Conservation (phyloP, 2,888 invertebrate genomes). For the Zeuzera pyrina region DNA sequence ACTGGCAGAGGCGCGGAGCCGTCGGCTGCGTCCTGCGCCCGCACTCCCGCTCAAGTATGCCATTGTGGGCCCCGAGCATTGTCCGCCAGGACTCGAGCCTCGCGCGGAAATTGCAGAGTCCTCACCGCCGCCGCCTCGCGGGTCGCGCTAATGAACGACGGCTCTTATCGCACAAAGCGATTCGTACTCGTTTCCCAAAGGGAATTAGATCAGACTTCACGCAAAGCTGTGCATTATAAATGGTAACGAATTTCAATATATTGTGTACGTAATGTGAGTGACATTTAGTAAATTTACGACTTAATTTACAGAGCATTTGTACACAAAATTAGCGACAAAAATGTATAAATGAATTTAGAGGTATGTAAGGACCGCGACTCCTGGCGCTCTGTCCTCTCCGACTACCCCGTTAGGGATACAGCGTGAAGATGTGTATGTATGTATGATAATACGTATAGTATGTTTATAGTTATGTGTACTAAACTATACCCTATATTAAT, state of each 20-base stretch:
- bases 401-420: too few species aligned
- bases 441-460: too few species aligned
- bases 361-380: too few species aligned
- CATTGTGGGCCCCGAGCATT: slow-evolving; percentile 1
- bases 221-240: slow-evolving; percentile 4
- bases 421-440: too few species aligned
- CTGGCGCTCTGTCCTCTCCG: too few species aligned
- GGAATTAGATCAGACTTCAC: slow-evolving; percentile 30
- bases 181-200: slow-evolving; percentile 31
- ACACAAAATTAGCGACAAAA: too few species aligned
- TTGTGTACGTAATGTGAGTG: too few species aligned
- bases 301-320: too few species aligned
- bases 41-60: slow-evolving; percentile 26
- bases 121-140: slow-evolving; percentile 8
- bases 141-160: slow-evolving; percentile 25
- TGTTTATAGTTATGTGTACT: too few species aligned
- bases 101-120: slow-evolving; percentile 29
- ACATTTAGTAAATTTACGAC: too few species aligned
- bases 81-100: neutral
- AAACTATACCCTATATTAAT: too few species aligned
- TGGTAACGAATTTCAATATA: slow-evolving; percentile 3
- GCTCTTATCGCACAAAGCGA: slow-evolving; percentile 29
- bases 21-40: slow-evolving; percentile 57
- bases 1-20: slow-evolving; percentile 31
- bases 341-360: too few species aligned